These are phyloP conservation scores for Nebria brevicollis DNA, from an alignment of 2,888 invertebrate species.

Conservation along the genomic window DNA sequence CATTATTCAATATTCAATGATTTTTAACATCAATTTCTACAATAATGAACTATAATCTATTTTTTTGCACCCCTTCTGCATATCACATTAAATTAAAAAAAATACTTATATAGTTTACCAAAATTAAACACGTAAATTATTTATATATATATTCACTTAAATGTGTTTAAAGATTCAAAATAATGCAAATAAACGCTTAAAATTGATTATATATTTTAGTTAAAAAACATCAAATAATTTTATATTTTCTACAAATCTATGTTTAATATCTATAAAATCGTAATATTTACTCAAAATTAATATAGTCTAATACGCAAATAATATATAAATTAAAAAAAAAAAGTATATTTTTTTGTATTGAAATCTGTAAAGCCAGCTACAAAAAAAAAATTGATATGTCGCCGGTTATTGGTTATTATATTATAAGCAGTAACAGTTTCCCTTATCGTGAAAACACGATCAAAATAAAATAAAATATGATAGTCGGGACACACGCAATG, in stretches of 20 bases:
- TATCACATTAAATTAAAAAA: neutral
- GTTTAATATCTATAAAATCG: too few relatives aligned
- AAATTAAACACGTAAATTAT: too few relatives aligned
- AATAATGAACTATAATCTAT: neutral
- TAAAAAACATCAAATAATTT: too few relatives aligned
- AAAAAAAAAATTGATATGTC: neutral
- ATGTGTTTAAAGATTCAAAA: too few relatives aligned
- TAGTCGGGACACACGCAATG: conserved; percentile 7
- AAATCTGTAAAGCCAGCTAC: neutral
- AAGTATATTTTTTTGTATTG: neutral
- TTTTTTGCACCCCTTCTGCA: neutral
- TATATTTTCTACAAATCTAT: too few relatives aligned
- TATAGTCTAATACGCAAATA: too few relatives aligned
- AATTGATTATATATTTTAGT: too few relatives aligned
- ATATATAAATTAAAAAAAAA: too few relatives aligned
- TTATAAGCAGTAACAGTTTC: neutral
- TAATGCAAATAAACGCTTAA: too few relatives aligned
- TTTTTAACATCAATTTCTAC: neutral
- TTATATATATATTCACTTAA: too few relatives aligned
- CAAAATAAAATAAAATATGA: neutral
- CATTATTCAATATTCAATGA: neutral
- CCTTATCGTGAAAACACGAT: neutral
- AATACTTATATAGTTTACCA: too few relatives aligned
- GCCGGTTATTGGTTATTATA: neutral
- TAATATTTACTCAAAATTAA: neutral